Percentiles rank a stretch among this genome's conserved stretches.
phyloP scores from a whole-genome alignment of 2,888 invertebrate genomes.

The Lysandra bellargus region DNA sequence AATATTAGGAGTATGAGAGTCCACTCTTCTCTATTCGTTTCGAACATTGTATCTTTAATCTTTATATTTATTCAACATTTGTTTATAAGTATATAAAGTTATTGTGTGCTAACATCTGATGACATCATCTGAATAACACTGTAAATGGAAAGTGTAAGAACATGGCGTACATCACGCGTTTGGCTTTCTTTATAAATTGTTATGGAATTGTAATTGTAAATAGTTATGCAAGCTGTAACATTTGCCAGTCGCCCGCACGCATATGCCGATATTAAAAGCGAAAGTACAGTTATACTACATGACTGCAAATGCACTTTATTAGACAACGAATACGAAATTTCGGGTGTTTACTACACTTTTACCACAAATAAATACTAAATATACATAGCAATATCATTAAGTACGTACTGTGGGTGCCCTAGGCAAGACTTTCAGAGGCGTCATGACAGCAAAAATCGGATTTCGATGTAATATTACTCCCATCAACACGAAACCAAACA shows the following conservation, averaged over 20 bases:
- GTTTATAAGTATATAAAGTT: neutral
- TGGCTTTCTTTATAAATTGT: slow-evolving; percentile 29
- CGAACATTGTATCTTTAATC: neutral
- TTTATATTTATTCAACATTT: neutral
- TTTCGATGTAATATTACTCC: too few species aligned
- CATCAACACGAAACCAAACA: too few species aligned
- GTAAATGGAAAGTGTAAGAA: slow-evolving; percentile 35
- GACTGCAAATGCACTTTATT: neutral
- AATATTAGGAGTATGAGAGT: too few species aligned
- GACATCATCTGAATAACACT: slow-evolving; percentile 24
- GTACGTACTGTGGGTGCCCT: too few species aligned
- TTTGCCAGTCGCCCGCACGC: slow-evolving; percentile 40
- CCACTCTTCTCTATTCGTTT: too few species aligned
- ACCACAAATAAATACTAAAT: neutral
- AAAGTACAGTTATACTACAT: slow-evolving; percentile 7
- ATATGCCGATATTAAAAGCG: slow-evolving; percentile 7
- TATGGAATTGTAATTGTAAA: slow-evolving; percentile 32
- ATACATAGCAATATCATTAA: too few species aligned
- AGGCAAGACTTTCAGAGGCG: too few species aligned
- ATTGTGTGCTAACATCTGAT: slow-evolving; percentile 32
- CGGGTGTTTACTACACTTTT: neutral
- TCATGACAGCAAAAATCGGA: too few species aligned
- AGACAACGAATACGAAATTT: neutral
- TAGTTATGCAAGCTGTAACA: slow-evolving; percentile 39
- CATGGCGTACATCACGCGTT: slow-evolving; percentile 17